Percentiles rank a stretch among this genome's conserved stretches.
These are phyloP conservation scores for Phengaris arion DNA, from an alignment of 2,888 invertebrate genomes.

Conservation along the genomic window DNA sequence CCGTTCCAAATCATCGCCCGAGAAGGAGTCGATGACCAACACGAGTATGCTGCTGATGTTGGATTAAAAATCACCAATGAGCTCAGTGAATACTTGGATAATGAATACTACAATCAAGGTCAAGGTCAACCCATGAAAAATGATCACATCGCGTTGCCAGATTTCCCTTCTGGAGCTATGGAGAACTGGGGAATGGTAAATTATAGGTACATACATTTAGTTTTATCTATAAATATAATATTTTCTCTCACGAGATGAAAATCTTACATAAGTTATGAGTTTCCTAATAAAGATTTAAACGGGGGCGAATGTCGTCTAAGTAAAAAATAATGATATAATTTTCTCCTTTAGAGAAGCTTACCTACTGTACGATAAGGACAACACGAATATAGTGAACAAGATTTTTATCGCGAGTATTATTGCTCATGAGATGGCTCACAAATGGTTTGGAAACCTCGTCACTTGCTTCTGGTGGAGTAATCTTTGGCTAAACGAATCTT, in stretches of 20 bases:
- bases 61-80: slow-evolving; percentile 69
- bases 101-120: slow-evolving; percentile 78
- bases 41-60: slow-evolving; percentile 67
- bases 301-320: neutral
- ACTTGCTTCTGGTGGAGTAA: slow-evolving; percentile 89
- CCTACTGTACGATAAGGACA: slow-evolving; percentile 63
- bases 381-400: slow-evolving; percentile 67
- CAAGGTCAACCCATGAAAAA: slow-evolving; percentile 70
- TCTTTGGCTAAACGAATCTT: slow-evolving; percentile 85
- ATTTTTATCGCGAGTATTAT: slow-evolving; percentile 79
- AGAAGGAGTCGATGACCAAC: slow-evolving; percentile 59
- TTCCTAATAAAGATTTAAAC: neutral
- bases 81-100: slow-evolving; percentile 80
- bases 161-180: slow-evolving; percentile 90
- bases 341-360: slow-evolving; percentile 66
- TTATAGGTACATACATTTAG: slow-evolving; percentile 76
- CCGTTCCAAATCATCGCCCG: slow-evolving; percentile 68
- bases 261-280: neutral
- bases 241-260: neutral
- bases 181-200: slow-evolving; percentile 93
- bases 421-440: slow-evolving; percentile 90
- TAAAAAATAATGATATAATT: neutral
- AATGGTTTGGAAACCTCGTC: slow-evolving; percentile 91
- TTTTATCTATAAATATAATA: neutral
- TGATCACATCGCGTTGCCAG: slow-evolving; percentile 88